Conservation (phyloP, 2,797 vertebrate species). For the Sparidentex hasta region DNA sequence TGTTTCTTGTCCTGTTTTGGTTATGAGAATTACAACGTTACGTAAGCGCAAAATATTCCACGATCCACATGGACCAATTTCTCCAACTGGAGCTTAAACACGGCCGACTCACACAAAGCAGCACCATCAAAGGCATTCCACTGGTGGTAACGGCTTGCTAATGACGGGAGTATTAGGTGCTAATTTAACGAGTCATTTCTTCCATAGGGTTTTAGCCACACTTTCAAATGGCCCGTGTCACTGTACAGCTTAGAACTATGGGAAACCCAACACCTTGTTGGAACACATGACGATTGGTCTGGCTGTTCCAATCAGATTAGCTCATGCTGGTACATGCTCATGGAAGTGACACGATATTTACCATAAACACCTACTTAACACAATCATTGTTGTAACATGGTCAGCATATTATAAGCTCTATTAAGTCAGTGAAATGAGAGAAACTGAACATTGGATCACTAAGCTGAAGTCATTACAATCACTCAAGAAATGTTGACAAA, state of each 20-base stretch:
- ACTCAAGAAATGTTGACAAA: constrained; percentile 18
- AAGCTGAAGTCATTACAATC: constrained; percentile 25
- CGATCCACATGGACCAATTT: constrained; percentile 51
- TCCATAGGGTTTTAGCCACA: constrained; percentile 82
- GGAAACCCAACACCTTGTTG: constrained; percentile 81
- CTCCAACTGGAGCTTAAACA: constrained; percentile 57
- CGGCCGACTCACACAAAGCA: constrained; percentile 67
- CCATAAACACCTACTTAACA: constrained; percentile 75
- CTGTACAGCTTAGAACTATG: constrained; percentile 80
- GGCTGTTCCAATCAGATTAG: constrained; percentile 82
- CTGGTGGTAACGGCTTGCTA: constrained; percentile 76
- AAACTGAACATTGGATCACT: constrained; percentile 31
- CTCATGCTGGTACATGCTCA: constrained; percentile 57
- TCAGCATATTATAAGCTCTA: constrained; percentile 50
- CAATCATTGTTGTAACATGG: constrained; percentile 46
- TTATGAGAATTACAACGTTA: constrained; percentile 14
- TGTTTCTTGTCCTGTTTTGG: constrained; percentile 2
- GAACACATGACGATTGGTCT: constrained; percentile 76
- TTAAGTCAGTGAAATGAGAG: constrained; percentile 49
- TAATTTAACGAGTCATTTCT: constrained; percentile 85
- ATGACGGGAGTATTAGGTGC: constrained; percentile 81
- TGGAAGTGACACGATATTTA: constrained; percentile 79
- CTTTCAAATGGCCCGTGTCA: constrained; percentile 80
- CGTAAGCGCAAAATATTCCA: constrained; percentile 33
- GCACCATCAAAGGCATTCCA: constrained; percentile 83